Conservation (phyloP, 2,888 invertebrate species). For the Brachynemurus nebulosus region DNA sequence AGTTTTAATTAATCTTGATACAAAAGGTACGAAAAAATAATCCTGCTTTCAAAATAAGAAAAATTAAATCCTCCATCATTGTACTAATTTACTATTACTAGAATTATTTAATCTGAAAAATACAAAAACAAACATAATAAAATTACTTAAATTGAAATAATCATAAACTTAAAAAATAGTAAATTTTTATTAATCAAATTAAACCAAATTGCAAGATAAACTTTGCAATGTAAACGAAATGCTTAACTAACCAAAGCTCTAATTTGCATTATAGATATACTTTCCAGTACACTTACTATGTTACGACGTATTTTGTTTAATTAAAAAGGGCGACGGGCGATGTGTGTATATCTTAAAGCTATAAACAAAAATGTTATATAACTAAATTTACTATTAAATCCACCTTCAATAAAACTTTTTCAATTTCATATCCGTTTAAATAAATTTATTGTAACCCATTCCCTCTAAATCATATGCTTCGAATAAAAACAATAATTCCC, state of each 20-base stretch:
- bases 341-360: slow-evolving; percentile 59
- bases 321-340: slow-evolving; percentile 63
- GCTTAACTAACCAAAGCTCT: slow-evolving; percentile 42
- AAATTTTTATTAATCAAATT: neutral
- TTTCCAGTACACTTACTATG: slow-evolving; percentile 67
- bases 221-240: slow-evolving; percentile 53
- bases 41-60: slow-evolving; percentile 36
- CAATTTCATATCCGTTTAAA: slow-evolving; percentile 33
- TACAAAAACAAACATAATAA: slow-evolving; percentile 18
- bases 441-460: slow-evolving; percentile 52
- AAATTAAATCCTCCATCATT: slow-evolving; percentile 37
- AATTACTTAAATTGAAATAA: neutral
- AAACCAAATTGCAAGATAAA: slow-evolving; percentile 19
- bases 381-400: slow-evolving; percentile 52
- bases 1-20: slow-evolving; percentile 53
- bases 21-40: slow-evolving; percentile 53
- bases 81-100: slow-evolving; percentile 42
- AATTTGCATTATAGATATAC: slow-evolving; percentile 53
- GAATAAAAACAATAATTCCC: slow-evolving; percentile 24
- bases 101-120: slow-evolving; percentile 9
- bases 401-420: slow-evolving; percentile 40
- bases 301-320: slow-evolving; percentile 68
- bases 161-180: neutral
- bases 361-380: slow-evolving; percentile 41
- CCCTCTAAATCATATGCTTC: slow-evolving; percentile 45